phyloP scores from a whole-genome alignment of 2,888 invertebrate species.

The Anarsia innoxiella region DNA sequence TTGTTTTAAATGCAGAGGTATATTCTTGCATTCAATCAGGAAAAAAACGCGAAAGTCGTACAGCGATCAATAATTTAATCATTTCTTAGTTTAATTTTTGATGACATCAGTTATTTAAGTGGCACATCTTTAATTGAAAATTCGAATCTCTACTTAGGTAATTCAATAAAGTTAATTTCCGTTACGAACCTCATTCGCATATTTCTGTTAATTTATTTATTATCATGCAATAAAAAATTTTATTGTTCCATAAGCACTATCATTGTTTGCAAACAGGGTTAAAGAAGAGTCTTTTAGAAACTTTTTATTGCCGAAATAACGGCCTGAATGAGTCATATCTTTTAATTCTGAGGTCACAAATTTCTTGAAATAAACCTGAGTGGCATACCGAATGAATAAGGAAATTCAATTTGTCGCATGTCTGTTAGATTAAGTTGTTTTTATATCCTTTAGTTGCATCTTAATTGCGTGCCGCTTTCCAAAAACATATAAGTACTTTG shows the following conservation, averaged over 20 bases:
- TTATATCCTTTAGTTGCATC: constrained; percentile 38
- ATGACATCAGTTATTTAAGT: no score
- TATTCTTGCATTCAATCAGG: no score
- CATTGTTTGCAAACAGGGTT: constrained; percentile 8
- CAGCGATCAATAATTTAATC: no score
- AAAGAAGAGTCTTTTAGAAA: constrained; percentile 36
- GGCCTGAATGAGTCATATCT: constrained; percentile 60
- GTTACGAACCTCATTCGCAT: no score
- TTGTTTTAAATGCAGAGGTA: no score
- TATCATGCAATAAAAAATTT: constrained; percentile 4
- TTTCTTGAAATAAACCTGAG: constrained; percentile 42
- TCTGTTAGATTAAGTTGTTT: constrained; percentile 35
- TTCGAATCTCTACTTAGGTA: no score
- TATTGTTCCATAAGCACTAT: constrained; percentile 8
- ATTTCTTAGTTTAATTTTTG: no score
- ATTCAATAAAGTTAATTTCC: no score
- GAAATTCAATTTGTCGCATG: constrained; percentile 36
- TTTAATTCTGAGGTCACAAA: constrained; percentile 51
- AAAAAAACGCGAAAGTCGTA: no score
- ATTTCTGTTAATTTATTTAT: constrained; percentile 3
- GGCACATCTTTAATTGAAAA: no score
- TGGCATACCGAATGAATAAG: constrained; percentile 49
- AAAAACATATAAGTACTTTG: no score
- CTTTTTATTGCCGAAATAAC: constrained; percentile 58
- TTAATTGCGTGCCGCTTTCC: constrained; percentile 52